phyloP scores from a whole-genome alignment of 1,140 invertebrate species.

The Steinernema khuongi region DNA sequence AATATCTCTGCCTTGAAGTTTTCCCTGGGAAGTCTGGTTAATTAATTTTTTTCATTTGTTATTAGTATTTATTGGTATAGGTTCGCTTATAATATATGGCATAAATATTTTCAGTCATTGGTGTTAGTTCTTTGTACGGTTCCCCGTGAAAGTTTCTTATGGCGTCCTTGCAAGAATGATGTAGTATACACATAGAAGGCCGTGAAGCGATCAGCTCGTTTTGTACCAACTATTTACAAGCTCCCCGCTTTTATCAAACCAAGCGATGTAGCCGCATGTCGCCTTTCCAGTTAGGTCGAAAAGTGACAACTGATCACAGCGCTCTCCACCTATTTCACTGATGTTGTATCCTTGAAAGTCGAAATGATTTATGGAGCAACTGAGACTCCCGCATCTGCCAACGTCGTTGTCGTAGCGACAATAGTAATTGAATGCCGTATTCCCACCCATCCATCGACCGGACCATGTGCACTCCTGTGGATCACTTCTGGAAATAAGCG shows the following conservation, averaged over 20 bases:
- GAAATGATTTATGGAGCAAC: constrained; percentile 50
- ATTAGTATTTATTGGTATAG: not conserved
- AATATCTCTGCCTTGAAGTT: not conserved
- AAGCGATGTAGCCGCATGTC: constrained; percentile 52
- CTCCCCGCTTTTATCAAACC: constrained; percentile 40
- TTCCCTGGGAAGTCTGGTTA: constrained; percentile 5
- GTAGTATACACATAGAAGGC: no score
- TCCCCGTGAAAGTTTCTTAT: not conserved
- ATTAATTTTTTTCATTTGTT: constrained; percentile 25
- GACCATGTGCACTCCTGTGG: constrained; percentile 49
- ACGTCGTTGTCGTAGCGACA: constrained; percentile 48
- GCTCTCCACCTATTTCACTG: constrained; percentile 41
- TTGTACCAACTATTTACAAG: constrained; percentile 53
- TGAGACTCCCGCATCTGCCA: constrained; percentile 40
- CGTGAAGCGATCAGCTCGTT: no score
- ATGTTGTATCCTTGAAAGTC: constrained; percentile 35
- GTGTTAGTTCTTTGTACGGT: not conserved
- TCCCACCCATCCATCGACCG: constrained; percentile 53
- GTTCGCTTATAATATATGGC: no score
- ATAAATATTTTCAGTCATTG: no score
- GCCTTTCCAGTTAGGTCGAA: constrained; percentile 46
- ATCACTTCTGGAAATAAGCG: constrained; percentile 38
- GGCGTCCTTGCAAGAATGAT: no score
- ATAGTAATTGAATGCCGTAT: constrained; percentile 48
- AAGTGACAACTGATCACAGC: constrained; percentile 42